Evolutionary conservation across 2,113 vertebrate species (phyloP).

Genomic region (Parus major): DNA sequence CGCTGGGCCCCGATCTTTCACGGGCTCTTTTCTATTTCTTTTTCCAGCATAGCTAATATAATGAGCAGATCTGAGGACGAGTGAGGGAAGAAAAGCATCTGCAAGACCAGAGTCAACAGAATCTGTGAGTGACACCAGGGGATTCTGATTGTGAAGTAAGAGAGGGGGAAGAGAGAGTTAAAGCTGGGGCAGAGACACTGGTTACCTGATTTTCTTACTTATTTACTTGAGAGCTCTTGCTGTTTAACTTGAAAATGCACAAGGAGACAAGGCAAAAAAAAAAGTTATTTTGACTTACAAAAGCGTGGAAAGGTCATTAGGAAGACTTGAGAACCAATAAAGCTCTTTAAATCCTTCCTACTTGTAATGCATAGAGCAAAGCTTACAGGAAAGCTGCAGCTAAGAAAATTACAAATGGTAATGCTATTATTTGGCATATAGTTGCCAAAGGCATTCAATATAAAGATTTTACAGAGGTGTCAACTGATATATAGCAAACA

Average conservation of each 20-base stretch:
- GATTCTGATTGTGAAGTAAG: not conserved
- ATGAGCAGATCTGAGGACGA: not conserved
- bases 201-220: constrained; percentile 14
- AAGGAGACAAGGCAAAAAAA: not conserved
- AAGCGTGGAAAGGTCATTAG: constrained; percentile 60
- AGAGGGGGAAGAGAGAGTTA: not conserved
- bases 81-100: constrained; percentile 14
- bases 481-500: constrained; percentile 82
- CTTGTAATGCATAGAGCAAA: constrained; percentile 66
- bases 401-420: constrained; percentile 76
- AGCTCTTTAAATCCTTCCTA: constrained; percentile 64
- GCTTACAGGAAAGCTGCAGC: constrained; percentile 68
- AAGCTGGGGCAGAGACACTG: not conserved
- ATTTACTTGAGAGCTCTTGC: constrained; percentile 17
- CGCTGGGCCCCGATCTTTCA: not conserved
- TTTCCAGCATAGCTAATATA: constrained; percentile 15
- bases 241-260: constrained; percentile 25
- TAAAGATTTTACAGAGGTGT: constrained; percentile 84
- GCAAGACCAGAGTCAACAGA: constrained; percentile 30
- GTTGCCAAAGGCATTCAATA: constrained; percentile 80
- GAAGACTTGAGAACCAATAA: constrained; percentile 67
- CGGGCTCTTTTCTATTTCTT: constrained; percentile 3
- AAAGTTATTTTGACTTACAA: constrained; percentile 54
- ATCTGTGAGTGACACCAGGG: not conserved
- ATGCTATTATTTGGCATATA: constrained; percentile 76